These are phyloP conservation scores for Channa striata DNA, from an alignment of 2,797 vertebrate species.

Conservation along the genomic window DNA sequence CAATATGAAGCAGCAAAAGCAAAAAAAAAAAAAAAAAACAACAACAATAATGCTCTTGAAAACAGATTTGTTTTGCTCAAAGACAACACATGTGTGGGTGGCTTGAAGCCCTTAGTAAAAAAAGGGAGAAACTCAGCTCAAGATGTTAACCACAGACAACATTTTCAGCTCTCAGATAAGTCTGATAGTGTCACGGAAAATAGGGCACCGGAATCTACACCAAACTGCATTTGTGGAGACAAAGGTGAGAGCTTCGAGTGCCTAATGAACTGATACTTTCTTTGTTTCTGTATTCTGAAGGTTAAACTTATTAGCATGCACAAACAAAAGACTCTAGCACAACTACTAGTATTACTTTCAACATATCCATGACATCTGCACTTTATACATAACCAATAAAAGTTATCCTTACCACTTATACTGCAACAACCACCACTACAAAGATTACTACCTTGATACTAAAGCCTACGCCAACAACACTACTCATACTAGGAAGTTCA, in stretches of 20 bases:
- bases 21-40: too few species aligned
- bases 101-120: slow-evolving; percentile 6
- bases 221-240: not conserved
- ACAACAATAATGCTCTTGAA: slow-evolving; percentile 23
- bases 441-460: not conserved
- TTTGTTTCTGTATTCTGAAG: not conserved
- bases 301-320: not conserved
- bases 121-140: slow-evolving; percentile 29
- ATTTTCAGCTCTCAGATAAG: slow-evolving; percentile 16
- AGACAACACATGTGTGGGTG: slow-evolving; percentile 12
- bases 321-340: not conserved
- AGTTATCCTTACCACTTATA: not conserved
- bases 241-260: slow-evolving; percentile 50
- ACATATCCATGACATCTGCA: too few species aligned
- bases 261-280: not conserved
- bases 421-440: too few species aligned
- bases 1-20: not conserved
- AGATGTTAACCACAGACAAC: slow-evolving; percentile 53
- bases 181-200: slow-evolving; percentile 35
- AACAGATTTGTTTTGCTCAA: slow-evolving; percentile 36
- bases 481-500: too few species aligned
- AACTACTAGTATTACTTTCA: too few species aligned
- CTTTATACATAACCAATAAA: too few species aligned
- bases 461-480: too few species aligned
- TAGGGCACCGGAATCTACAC: slow-evolving; percentile 11